Percentiles rank a stretch among this genome's conserved stretches.
phyloP scores from a whole-genome alignment of 2,113 vertebrate genomes.

The Pyxicephalus adspersus region DNA sequence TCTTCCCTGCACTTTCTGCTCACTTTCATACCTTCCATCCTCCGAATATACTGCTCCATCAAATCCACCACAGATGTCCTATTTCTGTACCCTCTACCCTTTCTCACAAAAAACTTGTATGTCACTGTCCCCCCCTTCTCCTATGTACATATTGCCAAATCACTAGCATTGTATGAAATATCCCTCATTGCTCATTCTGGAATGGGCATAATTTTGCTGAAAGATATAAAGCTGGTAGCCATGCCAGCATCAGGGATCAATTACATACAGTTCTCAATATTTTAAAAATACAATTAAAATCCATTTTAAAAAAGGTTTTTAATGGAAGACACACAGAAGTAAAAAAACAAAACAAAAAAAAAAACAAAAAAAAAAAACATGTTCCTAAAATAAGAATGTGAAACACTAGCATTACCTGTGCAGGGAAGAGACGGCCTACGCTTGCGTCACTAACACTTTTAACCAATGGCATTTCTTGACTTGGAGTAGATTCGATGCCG shows the following conservation, averaged over 20 bases:
- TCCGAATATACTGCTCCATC: background rate
- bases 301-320: too few relatives aligned
- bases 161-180: too few relatives aligned
- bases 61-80: too few relatives aligned
- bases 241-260: too few relatives aligned
- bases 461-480: slow-evolving; percentile 77
- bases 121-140: too few relatives aligned
- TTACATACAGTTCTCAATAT: too few relatives aligned
- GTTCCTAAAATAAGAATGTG: background rate
- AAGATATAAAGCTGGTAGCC: too few relatives aligned
- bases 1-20: background rate
- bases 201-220: too few relatives aligned
- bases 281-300: too few relatives aligned
- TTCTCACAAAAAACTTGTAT: background rate
- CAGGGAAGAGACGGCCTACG: slow-evolving; percentile 86
- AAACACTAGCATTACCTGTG: slow-evolving; percentile 74
- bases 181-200: too few relatives aligned
- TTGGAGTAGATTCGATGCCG: slow-evolving; percentile 66
- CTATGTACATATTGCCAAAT: too few relatives aligned
- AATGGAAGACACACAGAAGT: too few relatives aligned
- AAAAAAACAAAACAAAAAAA: background rate
- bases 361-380: background rate
- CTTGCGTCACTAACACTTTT: slow-evolving; percentile 78
- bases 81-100: background rate
- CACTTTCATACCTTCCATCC: background rate